phyloP scores from a whole-genome alignment of 2,888 invertebrate species.

The Fabriciana adippe region DNA sequence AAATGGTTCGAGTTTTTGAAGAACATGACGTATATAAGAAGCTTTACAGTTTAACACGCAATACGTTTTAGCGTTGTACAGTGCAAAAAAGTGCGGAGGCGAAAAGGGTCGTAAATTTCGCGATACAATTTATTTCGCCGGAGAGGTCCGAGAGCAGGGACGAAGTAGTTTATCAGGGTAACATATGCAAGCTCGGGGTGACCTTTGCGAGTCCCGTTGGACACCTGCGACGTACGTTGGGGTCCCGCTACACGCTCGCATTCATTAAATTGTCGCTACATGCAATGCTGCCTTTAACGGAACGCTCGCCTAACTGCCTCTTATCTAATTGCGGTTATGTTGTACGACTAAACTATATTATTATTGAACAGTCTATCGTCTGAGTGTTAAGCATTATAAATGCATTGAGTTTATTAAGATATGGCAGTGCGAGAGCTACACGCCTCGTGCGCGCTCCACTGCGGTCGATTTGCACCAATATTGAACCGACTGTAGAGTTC shows the following conservation, averaged over 20 bases:
- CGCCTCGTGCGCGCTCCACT: background rate
- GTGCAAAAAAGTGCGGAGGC: background rate
- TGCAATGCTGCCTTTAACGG: constrained; percentile 38
- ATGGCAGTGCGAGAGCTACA: background rate
- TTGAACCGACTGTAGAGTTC: background rate
- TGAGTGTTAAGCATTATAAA: background rate
- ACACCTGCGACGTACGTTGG: constrained; percentile 63
- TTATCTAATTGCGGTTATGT: constrained; percentile 21
- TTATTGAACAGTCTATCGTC: background rate
- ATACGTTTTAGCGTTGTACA: constrained; percentile 25
- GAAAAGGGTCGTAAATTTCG: constrained; percentile 24
- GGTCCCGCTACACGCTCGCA: constrained; percentile 58
- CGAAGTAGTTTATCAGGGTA: constrained; percentile 41
- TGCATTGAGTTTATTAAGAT: too few species aligned
- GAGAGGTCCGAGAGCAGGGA: constrained; percentile 25
- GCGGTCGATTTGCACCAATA: background rate
- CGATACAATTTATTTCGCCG: constrained; percentile 28
- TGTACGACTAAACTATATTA: constrained; percentile 21
- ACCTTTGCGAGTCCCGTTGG: constrained; percentile 71
- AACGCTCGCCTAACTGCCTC: constrained; percentile 26
- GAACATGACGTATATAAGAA: background rate
- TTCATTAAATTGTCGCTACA: constrained; percentile 38
- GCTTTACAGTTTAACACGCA: constrained; percentile 25
- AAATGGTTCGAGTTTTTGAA: constrained; percentile 8
- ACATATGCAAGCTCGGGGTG: constrained; percentile 47